Evolutionary conservation across 37 sponge, comb jelly and placozoan species (phyloP), one percentile per base, ranked within the genome.

Genomic region (Lycopodina hypogea): DNA sequence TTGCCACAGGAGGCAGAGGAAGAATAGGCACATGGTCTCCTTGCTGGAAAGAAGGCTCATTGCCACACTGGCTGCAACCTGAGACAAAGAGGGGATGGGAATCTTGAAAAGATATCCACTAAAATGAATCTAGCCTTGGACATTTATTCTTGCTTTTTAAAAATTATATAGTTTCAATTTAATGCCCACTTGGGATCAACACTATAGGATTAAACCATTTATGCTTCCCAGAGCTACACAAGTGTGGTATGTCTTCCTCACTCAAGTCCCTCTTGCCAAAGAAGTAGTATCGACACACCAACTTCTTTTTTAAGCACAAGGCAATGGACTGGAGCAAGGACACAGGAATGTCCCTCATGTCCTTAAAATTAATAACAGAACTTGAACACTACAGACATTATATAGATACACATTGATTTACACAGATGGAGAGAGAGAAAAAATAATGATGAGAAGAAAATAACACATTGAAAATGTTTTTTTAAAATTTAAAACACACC

Each of bases 221-320:
- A 28, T 84, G 84, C 19, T 41, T 53, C 2, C 72, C 57, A 24
- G 3, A 23, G 36, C 74, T 71, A 42, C 82, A 81, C 45, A 73
- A 3, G 34, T 30, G 66, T 32, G 11, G 7, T 21, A 71, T 26
- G 22, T 41, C 50, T 23, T 30, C 24, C 1, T n/a, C 22, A 42
- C 78, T 71, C 26, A 84, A 23, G 37, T 40, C 56, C 32, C 84
- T 78, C 19, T 84, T 78, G 28, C 78, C 84, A 71, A 69, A 84
- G 84, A 84, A 84, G 69, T 78, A 84, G 53, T 36, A 57, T 1
- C 84, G 70, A 75, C 84, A 84, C 36, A 77, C 84, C 58, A n/a
- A 39, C 35, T 29, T 39, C 33, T 58, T 76, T 0, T 70, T 26
- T 52, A 71, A 78, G 39, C 66, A 77, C 48, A 3, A 2, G 22